Evolutionary conservation across 2,113 vertebrate genomes (phyloP).

Genomic region (Aplodontia rufa): DNA sequence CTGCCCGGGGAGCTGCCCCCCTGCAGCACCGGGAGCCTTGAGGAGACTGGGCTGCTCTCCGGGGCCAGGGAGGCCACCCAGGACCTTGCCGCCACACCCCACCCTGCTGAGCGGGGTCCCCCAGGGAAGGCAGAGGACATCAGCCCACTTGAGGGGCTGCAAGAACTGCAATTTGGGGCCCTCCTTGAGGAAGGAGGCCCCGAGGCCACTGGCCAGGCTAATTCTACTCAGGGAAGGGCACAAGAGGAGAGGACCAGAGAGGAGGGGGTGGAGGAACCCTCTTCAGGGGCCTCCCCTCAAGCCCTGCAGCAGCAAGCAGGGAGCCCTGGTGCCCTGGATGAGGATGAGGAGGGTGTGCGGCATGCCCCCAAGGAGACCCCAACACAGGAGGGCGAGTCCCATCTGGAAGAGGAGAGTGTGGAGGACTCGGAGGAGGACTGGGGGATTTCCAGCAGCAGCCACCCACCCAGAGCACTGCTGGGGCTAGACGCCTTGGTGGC

Average conservation of each 20-base stretch:
- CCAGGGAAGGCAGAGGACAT: slow-evolving; percentile 21
- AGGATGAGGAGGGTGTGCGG: slow-evolving; percentile 52
- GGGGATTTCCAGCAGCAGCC: background rate
- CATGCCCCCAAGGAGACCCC: slow-evolving; percentile 58
- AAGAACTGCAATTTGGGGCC: background rate
- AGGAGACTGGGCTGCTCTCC: slow-evolving; percentile 48
- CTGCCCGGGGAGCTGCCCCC: slow-evolving; percentile 66
- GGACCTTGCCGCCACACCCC: slow-evolving; percentile 62
- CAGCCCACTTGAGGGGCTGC: slow-evolving; percentile 60
- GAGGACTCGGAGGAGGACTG: slow-evolving; percentile 61
- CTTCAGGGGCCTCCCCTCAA: slow-evolving; percentile 70
- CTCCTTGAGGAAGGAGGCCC: slow-evolving; percentile 55
- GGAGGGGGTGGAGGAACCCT: slow-evolving; percentile 62
- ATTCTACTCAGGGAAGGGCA: slow-evolving; percentile 75
- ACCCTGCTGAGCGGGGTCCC: slow-evolving; percentile 62
- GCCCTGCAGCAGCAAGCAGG: slow-evolving; percentile 78
- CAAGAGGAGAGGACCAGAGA: slow-evolving; percentile 24
- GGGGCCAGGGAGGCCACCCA: slow-evolving; percentile 25
- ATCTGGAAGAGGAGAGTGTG: background rate
- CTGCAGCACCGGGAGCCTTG: slow-evolving; percentile 12
- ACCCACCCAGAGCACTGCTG: slow-evolving; percentile 37
- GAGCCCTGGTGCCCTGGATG: background rate
- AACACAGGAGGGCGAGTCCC: slow-evolving; percentile 73
- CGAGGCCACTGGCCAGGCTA: slow-evolving; percentile 31
- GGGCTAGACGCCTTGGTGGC: slow-evolving; percentile 95